phyloP scores from a whole-genome alignment of 2,888 invertebrate species.

The Amiota communis region DNA sequence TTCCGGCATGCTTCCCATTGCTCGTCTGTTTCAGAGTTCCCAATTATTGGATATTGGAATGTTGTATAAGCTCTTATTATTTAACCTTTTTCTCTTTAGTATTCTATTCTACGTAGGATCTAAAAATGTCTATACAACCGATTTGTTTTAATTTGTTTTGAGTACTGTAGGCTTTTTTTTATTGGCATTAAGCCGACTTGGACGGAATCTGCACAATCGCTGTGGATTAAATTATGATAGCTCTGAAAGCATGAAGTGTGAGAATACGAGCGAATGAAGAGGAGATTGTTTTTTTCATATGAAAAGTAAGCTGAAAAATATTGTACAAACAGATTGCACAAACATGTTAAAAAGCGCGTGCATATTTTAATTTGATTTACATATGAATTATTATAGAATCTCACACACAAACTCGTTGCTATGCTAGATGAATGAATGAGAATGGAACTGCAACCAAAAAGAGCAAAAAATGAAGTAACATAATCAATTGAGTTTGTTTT shows the following conservation, averaged over 20 bases:
- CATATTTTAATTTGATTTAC: conserved; percentile 60
- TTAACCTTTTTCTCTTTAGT: too few species aligned
- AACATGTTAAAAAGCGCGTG: conserved; percentile 50
- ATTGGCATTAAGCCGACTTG: conserved; percentile 60
- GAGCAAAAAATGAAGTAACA: not conserved
- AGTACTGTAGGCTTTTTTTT: conserved; percentile 39
- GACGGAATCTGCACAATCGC: conserved; percentile 59
- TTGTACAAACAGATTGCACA: conserved; percentile 23
- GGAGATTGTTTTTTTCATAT: conserved; percentile 30
- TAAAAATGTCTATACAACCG: too few species aligned
- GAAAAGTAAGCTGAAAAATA: conserved; percentile 35
- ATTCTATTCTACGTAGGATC: too few species aligned
- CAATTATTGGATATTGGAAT: too few species aligned
- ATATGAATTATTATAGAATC: conserved; percentile 52
- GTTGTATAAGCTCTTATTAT: too few species aligned
- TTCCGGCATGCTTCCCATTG: not conserved
- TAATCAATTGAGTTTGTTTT: not conserved
- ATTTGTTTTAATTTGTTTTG: conserved; percentile 30
- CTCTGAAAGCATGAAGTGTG: conserved; percentile 34
- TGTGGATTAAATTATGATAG: conserved; percentile 65
- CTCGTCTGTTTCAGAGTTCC: too few species aligned
- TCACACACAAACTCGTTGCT: too few species aligned
- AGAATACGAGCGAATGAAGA: not conserved
- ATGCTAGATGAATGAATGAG: too few species aligned
- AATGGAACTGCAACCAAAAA: conserved; percentile 5